These are phyloP conservation scores for Lanius ludovicianus DNA, from an alignment of 2,113 vertebrate genomes.

Conservation along the genomic window DNA sequence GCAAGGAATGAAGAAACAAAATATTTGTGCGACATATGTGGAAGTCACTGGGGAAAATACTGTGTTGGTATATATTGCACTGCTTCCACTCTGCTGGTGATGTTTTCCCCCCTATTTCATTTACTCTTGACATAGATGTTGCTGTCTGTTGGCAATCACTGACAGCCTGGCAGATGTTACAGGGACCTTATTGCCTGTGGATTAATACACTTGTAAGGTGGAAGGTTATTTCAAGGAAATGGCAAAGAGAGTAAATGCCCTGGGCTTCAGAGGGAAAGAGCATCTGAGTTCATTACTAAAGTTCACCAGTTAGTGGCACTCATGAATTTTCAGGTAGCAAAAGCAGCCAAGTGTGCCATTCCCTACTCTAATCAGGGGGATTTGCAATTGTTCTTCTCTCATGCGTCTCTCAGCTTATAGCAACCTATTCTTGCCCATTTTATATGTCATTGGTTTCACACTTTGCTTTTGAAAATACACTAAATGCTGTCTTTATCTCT, in stretches of 20 bases:
- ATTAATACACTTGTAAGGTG: background rate
- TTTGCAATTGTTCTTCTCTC: background rate
- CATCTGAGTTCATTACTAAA: background rate
- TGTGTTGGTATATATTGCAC: background rate
- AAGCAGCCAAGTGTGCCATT: background rate
- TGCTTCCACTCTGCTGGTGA: background rate
- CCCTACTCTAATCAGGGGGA: background rate
- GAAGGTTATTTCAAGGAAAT: background rate
- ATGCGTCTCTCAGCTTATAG: background rate
- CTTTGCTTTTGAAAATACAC: background rate
- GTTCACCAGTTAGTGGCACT: background rate
- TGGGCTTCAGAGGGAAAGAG: background rate
- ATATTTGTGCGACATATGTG: background rate
- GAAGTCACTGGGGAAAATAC: background rate
- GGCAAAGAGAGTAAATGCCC: background rate
- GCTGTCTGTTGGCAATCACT: background rate
- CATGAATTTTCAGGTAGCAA: background rate
- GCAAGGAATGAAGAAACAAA: background rate
- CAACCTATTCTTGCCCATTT: background rate
- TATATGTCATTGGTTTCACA: background rate
- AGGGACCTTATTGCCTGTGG: background rate
- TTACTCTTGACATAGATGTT: background rate
- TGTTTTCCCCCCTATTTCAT: background rate
- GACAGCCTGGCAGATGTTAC: background rate
- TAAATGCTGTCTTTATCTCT: background rate